phyloP scores from a whole-genome alignment of 2,888 invertebrate species.

The Pasiphila rectangulata region DNA sequence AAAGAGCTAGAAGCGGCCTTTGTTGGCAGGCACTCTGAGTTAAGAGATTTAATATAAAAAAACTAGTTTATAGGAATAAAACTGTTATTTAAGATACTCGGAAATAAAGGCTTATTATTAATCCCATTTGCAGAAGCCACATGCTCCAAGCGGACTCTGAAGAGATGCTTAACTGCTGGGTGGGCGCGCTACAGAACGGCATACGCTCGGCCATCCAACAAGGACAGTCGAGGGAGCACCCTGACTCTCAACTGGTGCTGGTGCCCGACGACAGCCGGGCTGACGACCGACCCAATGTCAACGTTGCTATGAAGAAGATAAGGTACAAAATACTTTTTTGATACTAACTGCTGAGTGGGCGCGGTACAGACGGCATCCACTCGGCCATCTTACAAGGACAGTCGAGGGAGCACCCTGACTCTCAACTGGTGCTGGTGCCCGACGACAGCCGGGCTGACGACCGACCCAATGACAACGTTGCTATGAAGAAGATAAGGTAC shows the following conservation, averaged over 20 bases:
- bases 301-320: conserved; percentile 62
- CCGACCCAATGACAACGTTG: conserved; percentile 42
- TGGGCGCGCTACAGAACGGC: conserved; percentile 92
- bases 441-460: conserved; percentile 49
- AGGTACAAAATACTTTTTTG: conserved; percentile 42
- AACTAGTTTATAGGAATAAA: too few species aligned
- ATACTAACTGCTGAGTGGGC: not conserved
- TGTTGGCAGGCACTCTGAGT: too few species aligned
- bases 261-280: conserved; percentile 56
- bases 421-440: conserved; percentile 59
- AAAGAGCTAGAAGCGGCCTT: too few species aligned
- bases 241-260: conserved; percentile 63
- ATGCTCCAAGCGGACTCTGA: conserved; percentile 99
- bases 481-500: conserved; percentile 68
- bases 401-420: not conserved
- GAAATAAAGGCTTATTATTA: too few species aligned
- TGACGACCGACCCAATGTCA: conserved; percentile 41
- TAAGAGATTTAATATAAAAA: too few species aligned
- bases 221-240: conserved; percentile 74
- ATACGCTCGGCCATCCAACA: conserved; percentile 91
- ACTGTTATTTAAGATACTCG: too few species aligned
- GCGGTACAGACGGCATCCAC: not conserved
- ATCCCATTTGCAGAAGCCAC: conserved; percentile 85
- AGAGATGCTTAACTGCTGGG: conserved; percentile 94
- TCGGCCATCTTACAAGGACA: not conserved